Evolutionary conservation across 2,888 invertebrate genomes (phyloP), one percentile per base, ranked within the genome.

Genomic region (Xestia ashworthii): DNA sequence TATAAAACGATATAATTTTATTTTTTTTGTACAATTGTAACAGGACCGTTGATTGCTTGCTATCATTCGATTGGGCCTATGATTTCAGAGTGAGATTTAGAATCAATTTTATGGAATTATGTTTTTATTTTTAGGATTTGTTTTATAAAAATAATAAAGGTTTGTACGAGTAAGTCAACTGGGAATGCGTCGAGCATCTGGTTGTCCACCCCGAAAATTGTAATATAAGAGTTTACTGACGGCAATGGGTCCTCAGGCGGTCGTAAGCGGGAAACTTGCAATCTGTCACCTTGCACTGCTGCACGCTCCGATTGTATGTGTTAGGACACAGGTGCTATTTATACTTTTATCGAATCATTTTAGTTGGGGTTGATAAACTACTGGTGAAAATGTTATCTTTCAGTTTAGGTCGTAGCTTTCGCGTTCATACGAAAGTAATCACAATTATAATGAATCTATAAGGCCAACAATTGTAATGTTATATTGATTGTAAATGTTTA

Each of bases 1-100:
- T 89, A 89, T 91, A 89, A 88, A 89, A 84, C 69, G 68, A 82
- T 86, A 74, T 76, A 76, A 87, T 79, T 80, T 74, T 82, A 82
- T 86, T 75, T 64, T 80, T 80, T 64, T 67, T 74, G 75, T 66
- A 70, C 71, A 73, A 78, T 75, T 55, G 32, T 79, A 75, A 75
- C 73, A 74, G n/a, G 67, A 72, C 68, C 32, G 68, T 64, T 44
- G 60, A 70, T 81, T 72, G 48, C 68, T 66, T n/a, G 41, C 16
- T 72, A 62, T 71, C 58, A 32, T 46, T 9, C 38, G 12, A 65
- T 77, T 55, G 22, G 8, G 25, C 6, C 22, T 22, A 38, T 32
- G 14, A 67, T 44, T 41, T 16, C 12, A 46, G 22, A 71, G 8
- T 2, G 0, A 19, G 1, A 3, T 8, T 22, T 22, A 46, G 32